These are phyloP conservation scores for Hirtodrosophila cameraria DNA, from an alignment of 2,888 invertebrate genomes.

Conservation along the genomic window DNA sequence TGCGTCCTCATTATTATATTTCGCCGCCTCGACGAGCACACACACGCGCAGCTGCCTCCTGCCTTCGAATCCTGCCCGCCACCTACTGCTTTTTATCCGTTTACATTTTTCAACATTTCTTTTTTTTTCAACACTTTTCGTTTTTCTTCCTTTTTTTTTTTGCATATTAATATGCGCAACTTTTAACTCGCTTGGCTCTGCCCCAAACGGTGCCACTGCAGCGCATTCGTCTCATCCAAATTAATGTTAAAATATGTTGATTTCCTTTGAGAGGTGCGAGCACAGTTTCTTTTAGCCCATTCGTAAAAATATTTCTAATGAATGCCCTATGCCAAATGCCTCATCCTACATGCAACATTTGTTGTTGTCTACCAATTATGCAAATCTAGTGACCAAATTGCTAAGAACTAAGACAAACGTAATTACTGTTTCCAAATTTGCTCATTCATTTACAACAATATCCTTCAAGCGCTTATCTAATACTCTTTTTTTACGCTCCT, in stretches of 20 bases:
- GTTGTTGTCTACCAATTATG: slow-evolving; percentile 31
- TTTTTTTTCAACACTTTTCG: slow-evolving; percentile 11
- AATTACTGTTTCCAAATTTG: background rate
- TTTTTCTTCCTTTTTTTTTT: slow-evolving; percentile 14
- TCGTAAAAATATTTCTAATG: slow-evolving; percentile 46
- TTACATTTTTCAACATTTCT: slow-evolving; percentile 44
- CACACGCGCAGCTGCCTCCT: slow-evolving; percentile 29
- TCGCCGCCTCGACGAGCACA: slow-evolving; percentile 66
- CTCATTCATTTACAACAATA: too few relatives aligned
- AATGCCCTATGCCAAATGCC: slow-evolving; percentile 34
- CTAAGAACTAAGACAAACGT: background rate
- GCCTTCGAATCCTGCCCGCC: background rate
- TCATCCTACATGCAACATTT: slow-evolving; percentile 1
- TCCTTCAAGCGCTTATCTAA: too few relatives aligned
- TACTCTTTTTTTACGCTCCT: too few relatives aligned
- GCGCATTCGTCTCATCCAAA: slow-evolving; percentile 46
- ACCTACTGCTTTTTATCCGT: slow-evolving; percentile 48
- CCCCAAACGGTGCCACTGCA: background rate
- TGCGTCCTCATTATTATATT: slow-evolving; percentile 77
- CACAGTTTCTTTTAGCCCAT: slow-evolving; percentile 34
- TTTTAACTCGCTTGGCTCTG: slow-evolving; percentile 56
- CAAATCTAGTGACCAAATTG: slow-evolving; percentile 12
- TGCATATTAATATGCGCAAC: slow-evolving; percentile 53
- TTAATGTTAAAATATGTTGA: slow-evolving; percentile 74
- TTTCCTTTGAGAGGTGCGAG: slow-evolving; percentile 60